Percentiles rank a stretch among this genome's conserved stretches.
Conservation (phyloP, 2,113 vertebrate genomes). For the Cisticola juncidis region DNA sequence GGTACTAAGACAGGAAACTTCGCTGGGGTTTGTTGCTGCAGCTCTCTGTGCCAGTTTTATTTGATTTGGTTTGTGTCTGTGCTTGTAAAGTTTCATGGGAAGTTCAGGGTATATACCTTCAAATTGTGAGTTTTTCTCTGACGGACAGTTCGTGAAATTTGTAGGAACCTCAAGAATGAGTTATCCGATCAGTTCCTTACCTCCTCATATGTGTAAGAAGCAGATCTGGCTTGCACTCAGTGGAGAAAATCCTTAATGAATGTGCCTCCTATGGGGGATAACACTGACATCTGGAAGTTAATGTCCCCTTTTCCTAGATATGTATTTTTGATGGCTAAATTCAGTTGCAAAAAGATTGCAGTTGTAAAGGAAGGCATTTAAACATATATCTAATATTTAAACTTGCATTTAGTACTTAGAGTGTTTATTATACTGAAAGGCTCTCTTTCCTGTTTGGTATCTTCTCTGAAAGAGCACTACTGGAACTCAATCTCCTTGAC, state of each 20-base stretch:
- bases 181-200: not conserved
- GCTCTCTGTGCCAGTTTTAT: rapidly evolving
- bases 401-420: not conserved
- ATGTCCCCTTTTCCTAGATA: not conserved
- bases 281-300: not conserved
- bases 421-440: not conserved
- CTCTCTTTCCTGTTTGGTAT: not conserved
- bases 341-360: not conserved
- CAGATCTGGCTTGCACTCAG: not conserved
- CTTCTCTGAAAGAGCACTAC: not conserved
- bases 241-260: not conserved
- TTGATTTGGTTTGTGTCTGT: not conserved
- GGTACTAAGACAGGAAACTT: not conserved
- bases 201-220: rapidly evolving
- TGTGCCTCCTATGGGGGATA: not conserved
- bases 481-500: not conserved
- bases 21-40: not conserved
- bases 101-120: not conserved
- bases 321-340: not conserved
- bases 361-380: not conserved
- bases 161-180: not conserved
- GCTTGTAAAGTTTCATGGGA: not conserved
- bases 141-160: not conserved
- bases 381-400: not conserved
- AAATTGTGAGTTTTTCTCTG: not conserved